Conservation (phyloP, 2,797 vertebrate species). For the Myotis daubentonii region DNA sequence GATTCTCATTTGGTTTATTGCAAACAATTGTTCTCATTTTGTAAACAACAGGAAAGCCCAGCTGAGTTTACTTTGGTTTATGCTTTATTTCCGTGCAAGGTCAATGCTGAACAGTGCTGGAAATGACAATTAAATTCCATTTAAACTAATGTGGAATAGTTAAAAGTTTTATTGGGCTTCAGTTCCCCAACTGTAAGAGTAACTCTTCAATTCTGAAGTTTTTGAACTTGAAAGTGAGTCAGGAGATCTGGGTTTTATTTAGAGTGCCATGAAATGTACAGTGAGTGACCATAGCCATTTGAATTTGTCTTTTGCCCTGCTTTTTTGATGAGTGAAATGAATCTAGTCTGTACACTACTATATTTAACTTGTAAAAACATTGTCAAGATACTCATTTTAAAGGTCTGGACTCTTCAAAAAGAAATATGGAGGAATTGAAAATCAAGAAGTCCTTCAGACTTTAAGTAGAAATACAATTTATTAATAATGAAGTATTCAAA, state of each 20-base stretch:
- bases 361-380: constrained; percentile 23
- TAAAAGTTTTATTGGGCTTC: constrained; percentile 15
- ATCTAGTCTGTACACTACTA: background rate
- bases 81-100: constrained; percentile 44
- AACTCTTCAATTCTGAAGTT: background rate
- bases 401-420: constrained; percentile 13
- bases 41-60: constrained; percentile 15
- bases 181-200: background rate
- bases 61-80: constrained; percentile 25
- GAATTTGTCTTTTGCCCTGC: background rate
- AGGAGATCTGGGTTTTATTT: background rate
- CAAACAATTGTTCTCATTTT: background rate
- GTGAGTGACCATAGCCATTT: background rate
- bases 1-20: background rate
- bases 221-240: background rate
- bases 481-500: background rate
- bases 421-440: constrained; percentile 15
- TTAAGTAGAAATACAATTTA: background rate
- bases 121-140: constrained; percentile 23
- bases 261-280: background rate
- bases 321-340: constrained; percentile 1
- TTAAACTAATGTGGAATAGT: background rate
- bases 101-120: background rate
- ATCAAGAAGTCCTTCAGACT: constrained; percentile 1
- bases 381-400: background rate